Conservation (phyloP, 2,888 invertebrate species). For the Tenthredo livida region DNA sequence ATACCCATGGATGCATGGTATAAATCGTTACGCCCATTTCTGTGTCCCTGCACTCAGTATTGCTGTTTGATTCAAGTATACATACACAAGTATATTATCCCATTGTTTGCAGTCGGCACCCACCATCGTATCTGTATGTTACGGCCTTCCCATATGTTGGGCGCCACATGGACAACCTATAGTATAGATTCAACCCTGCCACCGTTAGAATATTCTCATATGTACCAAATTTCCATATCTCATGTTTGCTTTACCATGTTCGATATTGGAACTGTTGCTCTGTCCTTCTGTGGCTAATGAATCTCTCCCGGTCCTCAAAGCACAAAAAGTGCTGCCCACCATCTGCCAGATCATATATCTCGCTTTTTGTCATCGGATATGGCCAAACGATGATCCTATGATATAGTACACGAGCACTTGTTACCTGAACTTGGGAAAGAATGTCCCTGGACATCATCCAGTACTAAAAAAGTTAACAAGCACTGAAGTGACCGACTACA, state of each 20-base stretch:
- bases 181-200: conserved; percentile 20
- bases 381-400: background rate
- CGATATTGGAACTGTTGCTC: conserved; percentile 43
- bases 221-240: conserved; percentile 38
- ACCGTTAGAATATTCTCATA: background rate
- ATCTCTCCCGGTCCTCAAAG: background rate
- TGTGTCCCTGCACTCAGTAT: conserved; percentile 15
- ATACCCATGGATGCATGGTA: background rate
- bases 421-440: background rate
- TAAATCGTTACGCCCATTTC: conserved; percentile 37
- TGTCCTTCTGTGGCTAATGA: background rate
- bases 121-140: conserved; percentile 26
- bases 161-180: conserved; percentile 23
- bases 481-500: background rate
- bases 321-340: background rate
- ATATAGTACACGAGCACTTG: background rate
- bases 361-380: background rate
- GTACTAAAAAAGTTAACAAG: background rate
- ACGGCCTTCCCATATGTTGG: conserved; percentile 31
- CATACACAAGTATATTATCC: conserved; percentile 44
- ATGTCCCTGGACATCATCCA: background rate
- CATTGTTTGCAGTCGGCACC: conserved; percentile 44
- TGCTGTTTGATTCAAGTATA: conserved; percentile 35
- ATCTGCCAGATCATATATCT: conserved; percentile 4
- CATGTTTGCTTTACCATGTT: conserved; percentile 21